Conservation (phyloP, 1,140 invertebrate species). For the Aphelenchoides fujianensis region DNA sequence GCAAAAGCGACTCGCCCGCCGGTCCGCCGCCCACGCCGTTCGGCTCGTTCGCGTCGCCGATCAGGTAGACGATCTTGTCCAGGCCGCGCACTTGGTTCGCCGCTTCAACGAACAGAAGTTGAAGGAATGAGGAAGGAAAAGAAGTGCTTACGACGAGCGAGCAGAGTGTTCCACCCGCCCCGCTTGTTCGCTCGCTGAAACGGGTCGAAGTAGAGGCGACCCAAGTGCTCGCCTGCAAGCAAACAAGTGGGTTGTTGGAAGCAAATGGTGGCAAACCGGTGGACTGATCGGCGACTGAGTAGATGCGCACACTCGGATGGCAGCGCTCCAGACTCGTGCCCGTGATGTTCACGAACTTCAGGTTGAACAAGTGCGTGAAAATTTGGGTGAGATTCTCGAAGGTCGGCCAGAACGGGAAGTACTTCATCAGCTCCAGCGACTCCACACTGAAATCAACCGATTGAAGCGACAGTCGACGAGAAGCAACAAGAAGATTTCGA, state of each 20-base stretch:
- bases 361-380: slow-evolving; percentile 40
- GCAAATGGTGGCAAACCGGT: slow-evolving; percentile 16
- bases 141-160: slow-evolving; percentile 54
- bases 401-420: slow-evolving; percentile 60
- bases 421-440: slow-evolving; percentile 57
- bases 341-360: slow-evolving; percentile 53
- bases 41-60: slow-evolving; percentile 55
- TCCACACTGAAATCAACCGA: slow-evolving; percentile 54
- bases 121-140: neutral
- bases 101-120: slow-evolving; percentile 38
- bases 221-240: slow-evolving; percentile 48
- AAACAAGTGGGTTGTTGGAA: neutral
- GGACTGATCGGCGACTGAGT: slow-evolving; percentile 46
- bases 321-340: slow-evolving; percentile 46
- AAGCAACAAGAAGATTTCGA: too few relatives aligned
- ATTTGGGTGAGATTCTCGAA: slow-evolving; percentile 51
- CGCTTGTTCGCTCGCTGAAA: slow-evolving; percentile 51
- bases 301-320: slow-evolving; percentile 56
- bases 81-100: slow-evolving; percentile 46
- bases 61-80: slow-evolving; percentile 58
- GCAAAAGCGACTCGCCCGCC: slow-evolving; percentile 43
- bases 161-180: slow-evolving; percentile 46
- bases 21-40: slow-evolving; percentile 3
- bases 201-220: slow-evolving; percentile 57
- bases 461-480: too few relatives aligned